A percentile compares a stretch with the other conserved stretches of the same genome.
These are phyloP conservation scores for Platypus cylindrus DNA, from an alignment of 2,888 invertebrate genomes.

Conservation along the genomic window DNA sequence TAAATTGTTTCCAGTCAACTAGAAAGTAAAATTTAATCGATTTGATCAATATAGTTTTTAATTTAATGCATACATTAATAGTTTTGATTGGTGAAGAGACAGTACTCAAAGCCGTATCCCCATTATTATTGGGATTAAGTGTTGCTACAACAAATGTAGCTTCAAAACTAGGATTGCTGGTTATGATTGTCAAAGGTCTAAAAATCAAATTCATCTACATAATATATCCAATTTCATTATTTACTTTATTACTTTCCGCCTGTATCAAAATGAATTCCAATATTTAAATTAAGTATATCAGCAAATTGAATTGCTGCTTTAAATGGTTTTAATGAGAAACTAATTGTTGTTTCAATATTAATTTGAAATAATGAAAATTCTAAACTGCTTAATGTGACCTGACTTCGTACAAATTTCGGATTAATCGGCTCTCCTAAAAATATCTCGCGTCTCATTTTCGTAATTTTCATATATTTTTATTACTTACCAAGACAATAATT, in stretches of 20 bases:
- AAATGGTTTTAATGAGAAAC: slow-evolving; percentile 78
- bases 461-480: too few relatives aligned
- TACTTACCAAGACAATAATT: slow-evolving; percentile 66
- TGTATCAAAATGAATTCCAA: slow-evolving; percentile 61
- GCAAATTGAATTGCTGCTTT: slow-evolving; percentile 68
- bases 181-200: slow-evolving; percentile 63
- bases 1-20: slow-evolving; percentile 10
- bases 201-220: slow-evolving; percentile 19
- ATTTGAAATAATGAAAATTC: slow-evolving; percentile 63
- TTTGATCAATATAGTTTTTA: not conserved
- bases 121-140: slow-evolving; percentile 43
- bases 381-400: slow-evolving; percentile 54
- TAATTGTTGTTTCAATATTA: slow-evolving; percentile 54
- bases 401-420: slow-evolving; percentile 37
- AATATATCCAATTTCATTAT: slow-evolving; percentile 2
- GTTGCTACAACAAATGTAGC: slow-evolving; percentile 72
- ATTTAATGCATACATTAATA: slow-evolving; percentile 19
- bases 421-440: slow-evolving; percentile 30
- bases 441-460: too few relatives aligned
- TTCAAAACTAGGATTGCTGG: slow-evolving; percentile 61
- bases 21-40: slow-evolving; percentile 1
- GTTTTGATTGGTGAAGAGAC: slow-evolving; percentile 30
- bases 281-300: slow-evolving; percentile 55
- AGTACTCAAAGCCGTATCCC: slow-evolving; percentile 28
- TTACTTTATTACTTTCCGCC: slow-evolving; percentile 66